Evolutionary conservation across 1,140 invertebrate species (phyloP).

Genomic region (Drosophila baimaii): DNA sequence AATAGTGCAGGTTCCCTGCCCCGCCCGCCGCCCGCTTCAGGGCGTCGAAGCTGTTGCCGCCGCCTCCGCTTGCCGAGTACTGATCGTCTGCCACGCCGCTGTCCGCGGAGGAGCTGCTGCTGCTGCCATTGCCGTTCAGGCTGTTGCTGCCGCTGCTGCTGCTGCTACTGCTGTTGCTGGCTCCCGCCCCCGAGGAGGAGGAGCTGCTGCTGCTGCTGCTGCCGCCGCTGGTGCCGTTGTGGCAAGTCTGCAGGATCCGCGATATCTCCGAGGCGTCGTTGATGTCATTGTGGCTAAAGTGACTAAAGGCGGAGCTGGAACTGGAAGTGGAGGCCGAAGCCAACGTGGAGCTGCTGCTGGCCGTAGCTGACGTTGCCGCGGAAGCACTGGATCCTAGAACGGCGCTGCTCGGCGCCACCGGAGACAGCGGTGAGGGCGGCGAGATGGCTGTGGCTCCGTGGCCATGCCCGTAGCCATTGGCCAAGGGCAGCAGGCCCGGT

Average conservation of each 20-base stretch:
- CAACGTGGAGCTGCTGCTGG: conserved; percentile 1
- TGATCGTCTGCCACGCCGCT: conserved; percentile 17
- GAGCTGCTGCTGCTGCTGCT: conserved; percentile 3
- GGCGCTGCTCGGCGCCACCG: not conserved
- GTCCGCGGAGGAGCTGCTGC: not conserved
- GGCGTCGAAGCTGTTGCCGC: conserved; percentile 62
- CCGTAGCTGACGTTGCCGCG: conserved; percentile 7
- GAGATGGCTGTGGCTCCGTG: conserved; percentile 35
- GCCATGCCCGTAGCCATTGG: conserved; percentile 59
- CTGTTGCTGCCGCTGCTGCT: conserved; percentile 13
- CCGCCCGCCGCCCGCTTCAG: conserved; percentile 51
- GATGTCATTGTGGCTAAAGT: conserved; percentile 80
- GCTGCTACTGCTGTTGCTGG: not conserved
- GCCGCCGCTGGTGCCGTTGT: conserved; percentile 60
- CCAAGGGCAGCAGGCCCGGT: conserved; percentile 46
- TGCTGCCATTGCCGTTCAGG: conserved; percentile 48
- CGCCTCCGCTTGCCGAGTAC: conserved; percentile 16
- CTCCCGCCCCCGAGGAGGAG: conserved; percentile 10
- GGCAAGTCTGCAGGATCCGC: conserved; percentile 82
- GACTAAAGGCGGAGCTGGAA: conserved; percentile 21
- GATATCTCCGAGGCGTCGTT: conserved; percentile 84
- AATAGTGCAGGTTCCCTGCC: conserved; percentile 61
- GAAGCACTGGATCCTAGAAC: not conserved
- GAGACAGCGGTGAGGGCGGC: conserved; percentile 39
- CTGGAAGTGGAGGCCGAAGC: not conserved